Base-by-base conservation (phyloP, 2,888 invertebrate species). In the Tetrapedia diversipes region DNA sequence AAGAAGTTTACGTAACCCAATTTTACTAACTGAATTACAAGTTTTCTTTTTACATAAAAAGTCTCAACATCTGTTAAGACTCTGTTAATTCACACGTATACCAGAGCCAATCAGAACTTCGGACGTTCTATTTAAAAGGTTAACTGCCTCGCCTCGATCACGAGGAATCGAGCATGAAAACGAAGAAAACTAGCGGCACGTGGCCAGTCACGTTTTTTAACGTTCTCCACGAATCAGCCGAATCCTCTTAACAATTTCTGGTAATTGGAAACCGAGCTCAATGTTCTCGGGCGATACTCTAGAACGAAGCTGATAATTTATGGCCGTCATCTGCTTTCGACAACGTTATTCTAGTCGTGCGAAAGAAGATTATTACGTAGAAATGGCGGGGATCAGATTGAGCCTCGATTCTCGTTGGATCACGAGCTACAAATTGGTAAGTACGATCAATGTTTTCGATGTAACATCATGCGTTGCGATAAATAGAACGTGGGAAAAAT, bases 81-180 rank as follows among this genome's bases (percentile, higher is more conserved):
- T 32, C n/a, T 14, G 53, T 11, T 24, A 24, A 22, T 22, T 22
- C 22, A 56, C 45, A 63, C 63, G 37, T 49, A 19, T 56, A 39
- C 37, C 37, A 19, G 41, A 29, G 24, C 43, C 43, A 67, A 59
- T 67, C 57, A 24, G 70, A 65, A 34, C 56, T 39, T 39, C 32
- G n/a, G 1, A 43, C 51, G 41, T 54, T 47, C 59, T 72, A 67
- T 37, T 72, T 72, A 72, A 72, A 67, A 72, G 72, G 72, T 72
- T 72, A 72, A 72, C 59, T 67, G 72, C 51, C 47, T 53, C 59
- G 72, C 51, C 47, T 53, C 59, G 57, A 67, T 67, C 32, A 45
- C 53, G 45, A 60, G 43, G 67, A 56, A 53, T 61, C 27, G 41
- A 16, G 22, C 66, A 24, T 57, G 47, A 49, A 66, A 66, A 41